Evolutionary conservation across 2,888 invertebrate species (phyloP).

Genomic region (Caenorhabditis imperialis): DNA sequence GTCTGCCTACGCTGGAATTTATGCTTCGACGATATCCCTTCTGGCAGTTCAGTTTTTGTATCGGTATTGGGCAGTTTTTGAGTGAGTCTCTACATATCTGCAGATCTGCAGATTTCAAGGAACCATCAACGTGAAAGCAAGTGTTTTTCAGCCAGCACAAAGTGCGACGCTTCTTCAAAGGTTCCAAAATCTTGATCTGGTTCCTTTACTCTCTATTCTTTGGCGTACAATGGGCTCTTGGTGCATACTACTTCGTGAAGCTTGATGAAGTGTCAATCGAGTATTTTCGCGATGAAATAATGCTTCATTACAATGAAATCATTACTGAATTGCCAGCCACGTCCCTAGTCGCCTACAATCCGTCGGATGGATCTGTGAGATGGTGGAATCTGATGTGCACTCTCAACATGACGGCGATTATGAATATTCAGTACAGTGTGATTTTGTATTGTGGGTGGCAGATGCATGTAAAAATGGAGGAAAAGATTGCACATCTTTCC

Average conservation of each 20-base stretch:
- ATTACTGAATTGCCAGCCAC: too few species aligned
- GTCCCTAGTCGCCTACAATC: too few species aligned
- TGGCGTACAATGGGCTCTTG: too few species aligned
- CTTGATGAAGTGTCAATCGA: too few species aligned
- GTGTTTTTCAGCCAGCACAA: background rate
- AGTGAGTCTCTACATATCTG: too few species aligned
- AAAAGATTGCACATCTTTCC: background rate
- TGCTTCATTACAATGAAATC: too few species aligned
- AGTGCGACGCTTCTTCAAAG: background rate
- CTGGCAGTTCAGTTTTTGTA: constrained; percentile 4
- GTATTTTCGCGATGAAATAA: too few species aligned
- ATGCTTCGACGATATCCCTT: background rate
- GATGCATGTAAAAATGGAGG: background rate
- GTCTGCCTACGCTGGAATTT: background rate
- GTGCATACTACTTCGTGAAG: too few species aligned
- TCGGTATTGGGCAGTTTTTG: constrained; percentile 10
- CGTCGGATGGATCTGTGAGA: background rate
- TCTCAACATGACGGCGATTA: background rate
- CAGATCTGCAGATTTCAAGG: too few species aligned
- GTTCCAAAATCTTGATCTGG: too few species aligned
- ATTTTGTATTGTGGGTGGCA: constrained; percentile 1
- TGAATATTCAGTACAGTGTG: background rate
- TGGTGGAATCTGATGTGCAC: background rate
- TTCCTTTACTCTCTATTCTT: too few species aligned
- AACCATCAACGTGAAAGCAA: too few species aligned